Evolutionary conservation across 2,797 vertebrate genomes (phyloP), one percentile per base, ranked within the genome.

Genomic region (Astyanax mexicanus): DNA sequence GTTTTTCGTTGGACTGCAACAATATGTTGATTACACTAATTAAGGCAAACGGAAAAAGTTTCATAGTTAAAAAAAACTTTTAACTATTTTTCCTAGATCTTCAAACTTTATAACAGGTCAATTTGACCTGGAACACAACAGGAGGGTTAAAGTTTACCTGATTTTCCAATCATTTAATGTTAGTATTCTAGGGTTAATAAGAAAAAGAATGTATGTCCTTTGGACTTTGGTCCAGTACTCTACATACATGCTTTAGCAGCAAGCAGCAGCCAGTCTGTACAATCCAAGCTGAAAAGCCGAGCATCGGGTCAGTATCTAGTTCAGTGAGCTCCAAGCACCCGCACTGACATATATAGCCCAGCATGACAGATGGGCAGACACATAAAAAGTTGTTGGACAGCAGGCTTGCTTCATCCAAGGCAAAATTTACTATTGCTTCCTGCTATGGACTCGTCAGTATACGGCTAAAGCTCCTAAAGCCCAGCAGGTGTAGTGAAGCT

Each of bases 401-500:
- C 40, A 68, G 49, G 37, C 23, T 57, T 68, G 66, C 35, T 61
- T 62, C 45, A 61, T 61, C 55, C 66, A 23, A 32, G 5, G 13
- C 35, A 15, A 76, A 69, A 62, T 52, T 62, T 61, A 75, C 42
- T 15, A 40, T 21, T 51, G n/a, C 51, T 38, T 40, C 23, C 40
- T 15, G 44, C 49, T 45, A 57, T 40, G 21, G 62, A 47, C 42
- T 47, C 61, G 12, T 58, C 62, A 67, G 51, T 60, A 51, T 60
- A 32, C 6, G 60, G 58, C 29, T 37, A 35, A 71, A 57, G 54
- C 49, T 71, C 58, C 68, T 25, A 60, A 67, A 80, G 25, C 66
- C 73, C 72, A 69, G 75, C 70, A 69, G 62, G 72, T 40, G 65
- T 42, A 79, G 78, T 2, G n/a, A 47, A 79, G 74, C 69, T 52